Evolutionary conservation across 2,888 invertebrate genomes (phyloP), one percentile per base, ranked within the genome.

Genomic region (Hydrotaea diabolus): DNA sequence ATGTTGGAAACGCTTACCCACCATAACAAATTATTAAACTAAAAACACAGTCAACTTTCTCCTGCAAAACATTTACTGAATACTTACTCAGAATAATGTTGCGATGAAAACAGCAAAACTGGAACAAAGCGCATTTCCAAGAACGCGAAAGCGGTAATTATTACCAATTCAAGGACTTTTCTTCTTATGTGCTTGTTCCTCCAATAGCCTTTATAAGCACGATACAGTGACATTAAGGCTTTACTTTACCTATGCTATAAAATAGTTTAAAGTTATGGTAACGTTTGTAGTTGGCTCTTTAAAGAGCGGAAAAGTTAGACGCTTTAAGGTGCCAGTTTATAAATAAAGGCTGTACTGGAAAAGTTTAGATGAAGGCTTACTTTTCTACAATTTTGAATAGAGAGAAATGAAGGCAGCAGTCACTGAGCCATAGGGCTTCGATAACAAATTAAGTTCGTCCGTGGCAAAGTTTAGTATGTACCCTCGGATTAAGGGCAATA

Each of bases 111-210:
- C 8, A 71, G 55, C 75, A 39, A 71, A 75, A 71, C 75, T 55
- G 2, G 31, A 31, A 31, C 31, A 31, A 31, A 31, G 7, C 31
- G 31, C 7, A 31, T 78, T 78, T 78, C 26, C 57, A 36, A 85
- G 72, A 76, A 81, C 72, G 55, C 71, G 74, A n/a, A 79, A 81
- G 78, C 76, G 73, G 72, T 79, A 79, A 79, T 85, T 82, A 85
- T 85, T 78, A 79, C 78, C 81, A 75, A 55, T 76, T 75, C 78
- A 82, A 76, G 76, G 77, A 78, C 78, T 75, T 69, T 66, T n/a
- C 11, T 9, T n/a, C 7, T 31, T 31, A 31, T 31, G 31, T 4
- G 31, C 62, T 13, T 73, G 64, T 17, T 77, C 69, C 69, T 31
- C 31, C 31, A 4, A 31, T 31, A 31, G 2, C 2, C 31, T 31